Conservation (phyloP, 2,888 invertebrate genomes). For the Apoda limacodes region DNA sequence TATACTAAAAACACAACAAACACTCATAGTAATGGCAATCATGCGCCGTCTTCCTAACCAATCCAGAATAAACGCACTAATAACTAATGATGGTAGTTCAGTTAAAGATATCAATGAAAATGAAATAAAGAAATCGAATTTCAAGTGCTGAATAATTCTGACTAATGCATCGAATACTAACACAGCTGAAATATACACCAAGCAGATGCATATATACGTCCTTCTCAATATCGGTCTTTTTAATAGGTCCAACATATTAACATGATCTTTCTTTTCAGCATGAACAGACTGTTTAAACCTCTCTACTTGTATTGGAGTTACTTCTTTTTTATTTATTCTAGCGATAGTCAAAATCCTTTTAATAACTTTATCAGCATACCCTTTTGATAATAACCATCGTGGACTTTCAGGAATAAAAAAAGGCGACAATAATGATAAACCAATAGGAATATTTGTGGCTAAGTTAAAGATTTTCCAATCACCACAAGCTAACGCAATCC, state of each 20-base stretch:
- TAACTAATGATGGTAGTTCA: conserved; percentile 39
- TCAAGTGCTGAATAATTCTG: conserved; percentile 34
- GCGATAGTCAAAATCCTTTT: conserved; percentile 34
- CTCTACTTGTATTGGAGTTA: conserved; percentile 31
- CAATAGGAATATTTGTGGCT: conserved; percentile 40
- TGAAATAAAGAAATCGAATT: conserved; percentile 45
- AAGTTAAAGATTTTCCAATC: conserved; percentile 41
- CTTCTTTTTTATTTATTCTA: conserved; percentile 33
- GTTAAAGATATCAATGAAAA: conserved; percentile 45
- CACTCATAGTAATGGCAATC: conserved; percentile 23
- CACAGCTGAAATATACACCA: conserved; percentile 33
- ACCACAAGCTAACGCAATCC: conserved; percentile 42
- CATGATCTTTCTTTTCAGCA: conserved; percentile 17
- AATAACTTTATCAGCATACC: conserved; percentile 36
- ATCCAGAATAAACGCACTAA: conserved; percentile 41
- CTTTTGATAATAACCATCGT: conserved; percentile 42
- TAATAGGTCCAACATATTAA: conserved; percentile 30
- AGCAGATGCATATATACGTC: conserved; percentile 32
- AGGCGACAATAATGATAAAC: conserved; percentile 31
- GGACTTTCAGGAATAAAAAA: conserved; percentile 48
- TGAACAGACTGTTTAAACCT: conserved; percentile 28
- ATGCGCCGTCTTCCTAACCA: conserved; percentile 38
- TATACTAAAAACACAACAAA: conserved; percentile 33
- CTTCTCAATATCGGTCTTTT: conserved; percentile 32
- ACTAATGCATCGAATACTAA: conserved; percentile 38